phyloP scores from a whole-genome alignment of 1,140 invertebrate species.

The Trichogramma pretiosum region DNA sequence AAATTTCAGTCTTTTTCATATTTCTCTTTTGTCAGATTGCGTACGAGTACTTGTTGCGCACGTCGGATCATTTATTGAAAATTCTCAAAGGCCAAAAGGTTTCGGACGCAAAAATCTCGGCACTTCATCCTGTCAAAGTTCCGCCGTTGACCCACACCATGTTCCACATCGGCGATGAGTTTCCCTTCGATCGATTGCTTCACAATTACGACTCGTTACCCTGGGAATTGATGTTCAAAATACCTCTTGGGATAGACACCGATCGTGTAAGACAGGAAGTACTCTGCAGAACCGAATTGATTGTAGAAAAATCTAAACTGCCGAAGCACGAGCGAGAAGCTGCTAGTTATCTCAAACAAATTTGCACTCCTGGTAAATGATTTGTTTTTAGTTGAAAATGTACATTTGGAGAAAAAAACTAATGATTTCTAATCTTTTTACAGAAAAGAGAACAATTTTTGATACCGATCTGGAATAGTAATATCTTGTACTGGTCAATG shows the following conservation, averaged over 20 bases:
- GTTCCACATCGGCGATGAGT: slow-evolving; percentile 66
- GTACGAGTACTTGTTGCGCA: slow-evolving; percentile 58
- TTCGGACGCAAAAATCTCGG: slow-evolving; percentile 31
- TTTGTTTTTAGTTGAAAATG: too few species aligned
- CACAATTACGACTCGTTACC: slow-evolving; percentile 20
- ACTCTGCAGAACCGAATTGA: slow-evolving; percentile 24
- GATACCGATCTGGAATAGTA: too few species aligned
- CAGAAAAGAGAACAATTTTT: too few species aligned
- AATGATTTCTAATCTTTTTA: too few species aligned
- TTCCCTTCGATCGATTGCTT: slow-evolving; percentile 60
- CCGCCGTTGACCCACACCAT: slow-evolving; percentile 59
- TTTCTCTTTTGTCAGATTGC: slow-evolving; percentile 45
- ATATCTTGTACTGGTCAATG: too few species aligned
- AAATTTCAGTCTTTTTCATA: neutral
- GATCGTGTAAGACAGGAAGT: slow-evolving; percentile 23
- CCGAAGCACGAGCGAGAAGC: slow-evolving; percentile 23
- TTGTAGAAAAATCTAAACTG: slow-evolving; percentile 20
- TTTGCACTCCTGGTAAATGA: slow-evolving; percentile 21
- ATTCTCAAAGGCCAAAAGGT: slow-evolving; percentile 41
- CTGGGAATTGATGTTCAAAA: slow-evolving; percentile 24
- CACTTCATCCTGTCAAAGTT: slow-evolving; percentile 43
- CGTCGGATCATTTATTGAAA: slow-evolving; percentile 57
- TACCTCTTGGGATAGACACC: slow-evolving; percentile 19
- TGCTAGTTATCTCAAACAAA: slow-evolving; percentile 23
- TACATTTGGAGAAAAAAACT: too few species aligned